A percentile compares a stretch with the other conserved stretches of the same genome.
Conservation (phyloP, 2,888 invertebrate genomes). For the Adineta ricciae region DNA sequence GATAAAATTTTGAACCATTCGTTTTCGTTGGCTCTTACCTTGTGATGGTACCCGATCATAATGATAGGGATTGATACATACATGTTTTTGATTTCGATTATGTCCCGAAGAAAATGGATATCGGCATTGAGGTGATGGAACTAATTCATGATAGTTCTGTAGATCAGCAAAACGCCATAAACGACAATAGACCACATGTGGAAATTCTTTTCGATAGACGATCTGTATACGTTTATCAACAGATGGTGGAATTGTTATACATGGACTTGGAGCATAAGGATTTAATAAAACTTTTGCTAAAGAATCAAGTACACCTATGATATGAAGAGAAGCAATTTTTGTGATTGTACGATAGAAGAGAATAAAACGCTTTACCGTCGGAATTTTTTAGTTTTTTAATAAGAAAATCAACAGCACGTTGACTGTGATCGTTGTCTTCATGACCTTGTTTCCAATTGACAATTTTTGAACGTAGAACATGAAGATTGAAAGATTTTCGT, state of each 20-base stretch:
- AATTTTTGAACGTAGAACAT: neutral
- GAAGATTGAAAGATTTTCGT: neutral
- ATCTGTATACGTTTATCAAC: conserved; percentile 9
- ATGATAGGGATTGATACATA: conserved; percentile 98
- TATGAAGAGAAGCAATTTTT: neutral
- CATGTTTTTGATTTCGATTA: conserved; percentile 75
- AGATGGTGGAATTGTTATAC: neutral
- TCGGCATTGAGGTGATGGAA: conserved; percentile 84
- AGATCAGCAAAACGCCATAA: conserved; percentile 98
- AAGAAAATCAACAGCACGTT: conserved; percentile 12
- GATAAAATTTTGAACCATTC: neutral
- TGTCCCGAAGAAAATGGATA: conserved; percentile 74
- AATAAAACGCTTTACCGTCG: neutral
- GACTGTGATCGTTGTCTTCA: neutral
- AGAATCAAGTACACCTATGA: neutral
- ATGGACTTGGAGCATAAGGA: neutral
- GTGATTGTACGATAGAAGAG: neutral
- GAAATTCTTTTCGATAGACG: neutral
- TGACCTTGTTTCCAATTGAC: conserved; percentile 4
- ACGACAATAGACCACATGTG: conserved; percentile 9
- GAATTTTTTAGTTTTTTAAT: neutral
- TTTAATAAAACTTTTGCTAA: neutral
- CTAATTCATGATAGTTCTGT: conserved; percentile 92
- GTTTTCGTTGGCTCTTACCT: no score
- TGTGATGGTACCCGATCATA: conserved; percentile 93